phyloP scores from a whole-genome alignment of 1,140 invertebrate species.

The Hesperophylax magnus region DNA sequence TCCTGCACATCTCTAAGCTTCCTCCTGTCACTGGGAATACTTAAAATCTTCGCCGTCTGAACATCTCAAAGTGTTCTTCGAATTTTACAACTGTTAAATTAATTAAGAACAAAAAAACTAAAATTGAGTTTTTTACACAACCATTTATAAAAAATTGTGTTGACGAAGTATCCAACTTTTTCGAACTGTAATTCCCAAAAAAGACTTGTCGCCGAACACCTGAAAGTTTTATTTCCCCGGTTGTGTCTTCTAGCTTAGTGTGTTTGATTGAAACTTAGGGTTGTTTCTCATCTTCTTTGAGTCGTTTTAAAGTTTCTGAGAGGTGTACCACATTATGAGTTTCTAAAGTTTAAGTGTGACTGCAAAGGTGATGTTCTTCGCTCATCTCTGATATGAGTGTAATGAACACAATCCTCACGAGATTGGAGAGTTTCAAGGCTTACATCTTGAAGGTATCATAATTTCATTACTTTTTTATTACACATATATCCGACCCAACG shows the following conservation, averaged over 20 bases:
- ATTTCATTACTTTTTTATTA: not conserved
- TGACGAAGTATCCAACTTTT: too few relatives aligned
- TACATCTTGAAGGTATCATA: conserved; percentile 40
- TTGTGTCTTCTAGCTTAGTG: too few relatives aligned
- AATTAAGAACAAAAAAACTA: too few relatives aligned
- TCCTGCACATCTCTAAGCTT: not conserved
- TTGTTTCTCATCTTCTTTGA: not conserved
- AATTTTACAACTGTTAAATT: too few relatives aligned
- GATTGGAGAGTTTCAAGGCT: conserved; percentile 46
- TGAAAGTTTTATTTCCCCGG: too few relatives aligned
- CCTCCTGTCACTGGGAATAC: not conserved
- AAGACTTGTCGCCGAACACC: too few relatives aligned
- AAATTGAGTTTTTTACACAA: too few relatives aligned
- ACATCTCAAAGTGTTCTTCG: not conserved
- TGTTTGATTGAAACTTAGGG: too few relatives aligned
- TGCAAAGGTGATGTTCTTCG: not conserved
- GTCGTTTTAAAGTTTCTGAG: not conserved
- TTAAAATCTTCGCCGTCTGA: not conserved
- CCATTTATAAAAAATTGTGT: too few relatives aligned
- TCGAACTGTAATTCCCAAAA: too few relatives aligned
- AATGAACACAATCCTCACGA: conserved; percentile 36
- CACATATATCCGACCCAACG: too few relatives aligned
- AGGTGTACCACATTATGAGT: not conserved
- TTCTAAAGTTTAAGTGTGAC: not conserved
- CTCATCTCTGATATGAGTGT: conserved; percentile 38